Base-by-base conservation (phyloP, 2,888 invertebrate genomes). In the Sarcophaga rosellei region DNA sequence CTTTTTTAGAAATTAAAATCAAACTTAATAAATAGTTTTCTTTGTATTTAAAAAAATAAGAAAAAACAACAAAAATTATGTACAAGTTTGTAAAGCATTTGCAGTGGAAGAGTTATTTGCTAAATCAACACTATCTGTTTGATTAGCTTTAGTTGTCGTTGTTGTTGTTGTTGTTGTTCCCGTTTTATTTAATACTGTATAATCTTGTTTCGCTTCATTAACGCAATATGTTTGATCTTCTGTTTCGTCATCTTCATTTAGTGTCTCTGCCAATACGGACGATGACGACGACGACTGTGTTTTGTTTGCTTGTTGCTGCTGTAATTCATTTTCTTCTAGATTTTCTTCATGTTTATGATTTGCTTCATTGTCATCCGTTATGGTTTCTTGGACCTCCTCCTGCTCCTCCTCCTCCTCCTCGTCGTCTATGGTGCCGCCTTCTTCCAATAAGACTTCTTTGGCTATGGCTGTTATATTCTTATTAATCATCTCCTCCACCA, bases 401-500 rank as follows among this genome's bases (percentile, higher is more conserved):
- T n/a, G n/a, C n/a, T n/a, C 61, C 10, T 72, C 76, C 12, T 81
- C 74, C 0, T n/a, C 61, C 10, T 72, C 76, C 12, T 81, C 74
- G 0, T 61, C 74, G 47, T 81, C 85, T 23, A 88, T 61, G 6
- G 76, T 77, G 23, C 88, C 88, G 61, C 88, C 86, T 62, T 89
- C 89, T 35, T 88, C 89, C 23, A 87, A 11, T 61, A 89, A 84
- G 4, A 89, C 89, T 72, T 88, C 87, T 47, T 85, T 88, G 62
- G 88, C 88, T 23, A 90, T 79, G 63, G 95, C 94, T 17, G 91
- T 91, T 35, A 95, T 89, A 78, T 95, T 91, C 87, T 94, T 92
- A 86, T 94, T 93, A 84, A 95, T 93, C 89, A 96, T 94, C 84
- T 94, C 94, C 87, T 95, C 94, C 1, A 95, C 94, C 70, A 92